Conservation (phyloP, 2,113 vertebrate genomes). For the Dasyornis broadbenti region DNA sequence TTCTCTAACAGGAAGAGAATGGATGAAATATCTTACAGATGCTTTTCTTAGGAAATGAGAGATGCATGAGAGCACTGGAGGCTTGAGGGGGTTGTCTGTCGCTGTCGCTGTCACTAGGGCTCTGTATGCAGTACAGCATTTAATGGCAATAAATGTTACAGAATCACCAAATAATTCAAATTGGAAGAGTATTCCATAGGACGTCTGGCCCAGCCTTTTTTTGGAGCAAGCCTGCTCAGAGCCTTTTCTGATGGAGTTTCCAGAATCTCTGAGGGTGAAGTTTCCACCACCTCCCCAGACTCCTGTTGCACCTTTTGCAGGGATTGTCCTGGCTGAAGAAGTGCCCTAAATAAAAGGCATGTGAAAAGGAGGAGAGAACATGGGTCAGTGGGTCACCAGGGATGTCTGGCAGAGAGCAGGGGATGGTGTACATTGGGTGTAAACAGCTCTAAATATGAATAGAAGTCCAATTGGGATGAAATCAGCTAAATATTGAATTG, state of each 20-base stretch:
- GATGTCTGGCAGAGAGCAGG: not conserved
- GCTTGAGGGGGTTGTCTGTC: not conserved
- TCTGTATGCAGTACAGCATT: not conserved
- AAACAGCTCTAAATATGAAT: not conserved
- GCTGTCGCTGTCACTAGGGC: not conserved
- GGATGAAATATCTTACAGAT: not conserved
- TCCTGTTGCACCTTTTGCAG: not conserved
- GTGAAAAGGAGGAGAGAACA: not conserved
- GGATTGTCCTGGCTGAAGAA: not conserved
- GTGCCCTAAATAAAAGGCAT: not conserved
- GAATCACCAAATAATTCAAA: not conserved
- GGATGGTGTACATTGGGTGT: not conserved
- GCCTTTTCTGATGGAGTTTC: not conserved
- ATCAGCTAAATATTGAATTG: not conserved
- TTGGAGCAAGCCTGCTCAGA: not conserved
- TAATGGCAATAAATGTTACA: not conserved
- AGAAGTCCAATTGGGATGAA: not conserved
- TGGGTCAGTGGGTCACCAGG: not conserved
- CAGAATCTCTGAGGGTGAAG: not conserved
- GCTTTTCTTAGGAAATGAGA: conserved; percentile 5
- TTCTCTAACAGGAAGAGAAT: not conserved
- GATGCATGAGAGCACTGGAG: not conserved
- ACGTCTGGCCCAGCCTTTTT: not conserved
- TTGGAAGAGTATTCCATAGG: not conserved
- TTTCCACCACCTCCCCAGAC: not conserved